phyloP scores from a whole-genome alignment of 2,888 invertebrate genomes.

The Andrena chrysosceles region DNA sequence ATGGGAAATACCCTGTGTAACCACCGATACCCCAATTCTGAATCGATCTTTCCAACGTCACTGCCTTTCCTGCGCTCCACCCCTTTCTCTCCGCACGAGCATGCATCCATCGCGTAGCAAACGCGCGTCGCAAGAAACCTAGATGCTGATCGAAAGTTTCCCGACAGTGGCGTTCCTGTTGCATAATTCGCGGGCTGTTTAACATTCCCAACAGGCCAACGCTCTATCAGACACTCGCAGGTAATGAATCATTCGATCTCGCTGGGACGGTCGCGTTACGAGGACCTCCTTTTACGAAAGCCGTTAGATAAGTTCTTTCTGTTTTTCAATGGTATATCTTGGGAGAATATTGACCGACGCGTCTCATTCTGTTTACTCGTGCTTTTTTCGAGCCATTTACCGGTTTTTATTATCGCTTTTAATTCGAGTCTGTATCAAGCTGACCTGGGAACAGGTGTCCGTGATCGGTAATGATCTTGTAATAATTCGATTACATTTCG shows the following conservation, averaged over 20 bases:
- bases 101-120: neutral
- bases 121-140: neutral
- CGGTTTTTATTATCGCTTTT: conserved; percentile 5
- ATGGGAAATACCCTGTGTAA: conserved; percentile 76
- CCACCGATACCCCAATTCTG: neutral
- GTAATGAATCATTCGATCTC: conserved; percentile 30
- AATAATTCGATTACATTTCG: neutral
- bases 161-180: neutral
- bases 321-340: neutral
- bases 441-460: neutral
- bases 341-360: neutral
- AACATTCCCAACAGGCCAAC: conserved; percentile 9
- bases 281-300: neutral
- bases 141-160: neutral
- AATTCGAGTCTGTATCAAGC: neutral
- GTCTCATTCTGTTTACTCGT: neutral
- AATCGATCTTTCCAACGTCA: neutral
- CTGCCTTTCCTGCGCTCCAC: neutral
- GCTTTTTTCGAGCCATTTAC: conserved; percentile 9
- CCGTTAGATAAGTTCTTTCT: neutral
- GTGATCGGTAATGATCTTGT: neutral
- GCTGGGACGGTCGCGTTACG: neutral
- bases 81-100: neutral
- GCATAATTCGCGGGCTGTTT: neutral
- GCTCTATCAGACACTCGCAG: conserved; percentile 4